Evolutionary conservation across 2,888 invertebrate species (phyloP).

Genomic region (Cantharis rufa): DNA sequence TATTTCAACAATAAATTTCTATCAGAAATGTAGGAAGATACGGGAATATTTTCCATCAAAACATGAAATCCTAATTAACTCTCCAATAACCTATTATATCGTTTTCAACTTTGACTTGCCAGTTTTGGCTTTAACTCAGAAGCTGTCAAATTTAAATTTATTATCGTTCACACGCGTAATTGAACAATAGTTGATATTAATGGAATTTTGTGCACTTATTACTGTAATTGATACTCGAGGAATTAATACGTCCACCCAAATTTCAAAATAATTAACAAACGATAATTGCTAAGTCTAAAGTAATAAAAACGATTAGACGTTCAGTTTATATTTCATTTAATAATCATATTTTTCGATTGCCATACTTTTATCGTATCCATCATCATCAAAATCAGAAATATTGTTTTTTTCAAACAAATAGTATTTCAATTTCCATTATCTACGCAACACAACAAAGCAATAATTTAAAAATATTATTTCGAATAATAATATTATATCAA

Average conservation of each 20-base stretch:
- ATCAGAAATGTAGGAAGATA: neutral
- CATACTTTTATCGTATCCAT: neutral
- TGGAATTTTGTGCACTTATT: neutral
- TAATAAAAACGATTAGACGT: neutral
- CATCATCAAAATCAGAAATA: neutral
- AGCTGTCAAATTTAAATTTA: conserved; percentile 11
- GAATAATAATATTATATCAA: conserved; percentile 5
- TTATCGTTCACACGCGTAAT: conserved; percentile 15
- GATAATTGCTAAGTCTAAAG: neutral
- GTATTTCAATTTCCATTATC: neutral
- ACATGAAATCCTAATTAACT: neutral
- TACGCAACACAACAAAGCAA: neutral
- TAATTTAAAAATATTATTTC: neutral
- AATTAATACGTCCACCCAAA: neutral
- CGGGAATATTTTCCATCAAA: neutral
- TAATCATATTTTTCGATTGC: neutral
- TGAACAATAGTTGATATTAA: conserved; percentile 6
- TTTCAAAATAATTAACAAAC: neutral
- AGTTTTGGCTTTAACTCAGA: conserved; percentile 11
- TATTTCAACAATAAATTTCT: neutral
- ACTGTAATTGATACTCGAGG: neutral
- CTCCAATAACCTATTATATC: neutral
- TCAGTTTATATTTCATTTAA: neutral
- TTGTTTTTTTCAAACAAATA: neutral
- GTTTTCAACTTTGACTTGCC: conserved; percentile 3